A percentile compares a stretch with the other conserved stretches of the same genome.
Conservation (phyloP, 2,797 vertebrate species). For the Dallia pectoralis region DNA sequence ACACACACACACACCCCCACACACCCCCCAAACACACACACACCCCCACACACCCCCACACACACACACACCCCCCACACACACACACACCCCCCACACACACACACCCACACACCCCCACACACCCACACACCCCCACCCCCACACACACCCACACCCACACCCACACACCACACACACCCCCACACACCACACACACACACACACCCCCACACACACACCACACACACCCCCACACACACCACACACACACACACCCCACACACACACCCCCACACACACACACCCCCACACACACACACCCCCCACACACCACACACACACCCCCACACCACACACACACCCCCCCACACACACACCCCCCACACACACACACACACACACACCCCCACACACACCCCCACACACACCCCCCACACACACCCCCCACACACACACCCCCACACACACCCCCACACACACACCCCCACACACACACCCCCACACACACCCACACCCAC, state of each 20-base stretch:
- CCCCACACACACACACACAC: neutral
- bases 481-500: neutral
- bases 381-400: too few relatives aligned
- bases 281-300: neutral
- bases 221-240: neutral
- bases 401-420: neutral
- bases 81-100: too few relatives aligned
- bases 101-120: too few relatives aligned
- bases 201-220: too few relatives aligned
- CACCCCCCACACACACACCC: neutral
- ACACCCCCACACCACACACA: neutral
- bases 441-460: neutral
- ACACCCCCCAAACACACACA: too few relatives aligned
- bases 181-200: neutral
- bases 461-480: too few relatives aligned
- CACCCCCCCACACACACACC: too few relatives aligned
- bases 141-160: neutral
- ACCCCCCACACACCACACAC: too few relatives aligned
- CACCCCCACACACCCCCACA: too few relatives aligned
- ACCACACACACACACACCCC: neutral
- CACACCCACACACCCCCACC: neutral
- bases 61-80: neutral
- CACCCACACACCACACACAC: too few relatives aligned
- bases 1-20: neutral
- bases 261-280: too few relatives aligned